Evolutionary conservation across 2,113 vertebrate species (phyloP).

Genomic region (Cebus imitator): DNA sequence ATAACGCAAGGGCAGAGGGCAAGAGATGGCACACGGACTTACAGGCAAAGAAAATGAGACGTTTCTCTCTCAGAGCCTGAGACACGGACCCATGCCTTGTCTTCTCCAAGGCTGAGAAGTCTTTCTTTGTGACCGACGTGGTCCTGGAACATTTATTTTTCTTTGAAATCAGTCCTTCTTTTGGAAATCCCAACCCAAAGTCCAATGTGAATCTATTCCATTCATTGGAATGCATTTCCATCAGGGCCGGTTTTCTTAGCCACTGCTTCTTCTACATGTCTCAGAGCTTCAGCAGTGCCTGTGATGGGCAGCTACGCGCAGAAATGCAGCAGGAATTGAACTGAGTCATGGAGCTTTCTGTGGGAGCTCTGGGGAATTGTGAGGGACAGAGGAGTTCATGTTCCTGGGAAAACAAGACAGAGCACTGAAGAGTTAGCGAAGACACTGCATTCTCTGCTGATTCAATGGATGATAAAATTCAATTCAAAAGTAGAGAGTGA

Average conservation of each 20-base stretch:
- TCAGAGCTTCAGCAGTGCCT: background rate
- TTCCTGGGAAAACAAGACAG: background rate
- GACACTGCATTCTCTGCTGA: background rate
- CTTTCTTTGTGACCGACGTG: background rate
- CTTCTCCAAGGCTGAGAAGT: background rate
- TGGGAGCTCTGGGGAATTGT: background rate
- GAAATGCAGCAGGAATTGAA: background rate
- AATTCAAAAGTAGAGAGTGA: background rate
- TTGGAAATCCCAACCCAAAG: background rate
- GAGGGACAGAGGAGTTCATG: background rate
- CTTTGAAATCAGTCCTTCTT: background rate
- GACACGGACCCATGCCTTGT: background rate
- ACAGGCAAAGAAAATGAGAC: background rate
- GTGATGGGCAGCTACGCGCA: background rate
- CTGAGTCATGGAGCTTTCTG: background rate
- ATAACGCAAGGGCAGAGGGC: no score
- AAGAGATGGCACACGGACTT: background rate
- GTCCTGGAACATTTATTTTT: background rate
- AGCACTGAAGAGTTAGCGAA: background rate
- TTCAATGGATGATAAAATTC: background rate
- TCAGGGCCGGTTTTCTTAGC: background rate
- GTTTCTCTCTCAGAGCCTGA: background rate
- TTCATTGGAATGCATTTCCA: background rate
- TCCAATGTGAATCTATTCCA: background rate
- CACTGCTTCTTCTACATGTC: background rate